Base-by-base conservation (phyloP, 2,113 vertebrate species). In the Orientallactaga bullata region DNA sequence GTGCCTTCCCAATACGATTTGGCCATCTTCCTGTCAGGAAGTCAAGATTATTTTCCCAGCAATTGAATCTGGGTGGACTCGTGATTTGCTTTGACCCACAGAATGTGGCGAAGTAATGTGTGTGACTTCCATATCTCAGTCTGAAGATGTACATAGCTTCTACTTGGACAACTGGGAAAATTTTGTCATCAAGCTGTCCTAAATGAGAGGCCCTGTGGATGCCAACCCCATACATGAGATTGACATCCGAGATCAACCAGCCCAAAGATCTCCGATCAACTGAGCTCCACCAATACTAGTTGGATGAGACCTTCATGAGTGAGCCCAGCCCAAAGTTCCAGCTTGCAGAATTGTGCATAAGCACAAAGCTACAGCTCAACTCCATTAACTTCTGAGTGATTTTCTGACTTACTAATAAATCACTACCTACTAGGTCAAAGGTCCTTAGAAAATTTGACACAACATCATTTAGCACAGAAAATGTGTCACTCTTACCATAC, bases 401-500 rank as follows among this genome's bases (percentile, higher is more conserved):
- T 68, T 88, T 69, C 24, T 85, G 94, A 68, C 7, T 16, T 13
- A 55, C 68, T 23, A 78, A 69, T 21, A 20, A 12, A 55, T 88
- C 63, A 68, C 2, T 58, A 55, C 51, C 20, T 4, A 47, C 8
- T 72, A 18, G 2, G 2, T 85, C 30, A 85, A 88, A 90, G 8
- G 51, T 78, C 21, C 17, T 71, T 69, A 20, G 17, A 77, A 95
- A 71, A 69, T 4, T 71, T 88, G 39, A 65, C 37, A 60, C 3
- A 85, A 93, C 91, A 88, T 88, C 74, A 5, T 39, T 23, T 91
- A 85, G 39, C 28, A 51, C 17, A 90, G 47, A 84, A 92, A 84
- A 42, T 5, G 15, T 74, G 17, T 23, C 21, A 73, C 3, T 23
- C n/a, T 20, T 24, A 28, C 26, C 26, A 72, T 10, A 35, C 3